phyloP scores from a whole-genome alignment of 37 sponge, comb jelly and placozoan genomes.

The Beroe forskalii region DNA sequence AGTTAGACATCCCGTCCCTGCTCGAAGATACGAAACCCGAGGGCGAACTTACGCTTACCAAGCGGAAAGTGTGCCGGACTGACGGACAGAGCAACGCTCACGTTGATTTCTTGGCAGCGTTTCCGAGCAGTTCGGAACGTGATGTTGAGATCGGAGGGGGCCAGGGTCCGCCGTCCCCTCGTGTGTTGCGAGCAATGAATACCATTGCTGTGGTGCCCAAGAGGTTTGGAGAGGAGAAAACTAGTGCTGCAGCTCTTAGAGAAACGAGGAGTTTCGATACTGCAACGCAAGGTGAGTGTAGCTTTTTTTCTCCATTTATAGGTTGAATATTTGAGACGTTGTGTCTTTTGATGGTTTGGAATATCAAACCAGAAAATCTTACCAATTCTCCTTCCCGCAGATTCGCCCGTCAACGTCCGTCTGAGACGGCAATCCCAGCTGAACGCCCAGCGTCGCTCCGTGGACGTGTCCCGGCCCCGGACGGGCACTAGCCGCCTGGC shows the following conservation, averaged over 20 bases:
- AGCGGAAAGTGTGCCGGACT: constrained; percentile 54
- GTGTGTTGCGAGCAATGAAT: constrained; percentile 21
- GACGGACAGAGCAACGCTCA: constrained; percentile 18
- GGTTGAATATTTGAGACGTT: too few relatives aligned
- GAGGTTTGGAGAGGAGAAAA: not conserved
- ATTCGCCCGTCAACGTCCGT: constrained; percentile 19
- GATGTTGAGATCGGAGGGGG: not conserved
- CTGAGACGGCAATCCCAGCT: constrained; percentile 25
- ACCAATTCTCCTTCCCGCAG: not conserved
- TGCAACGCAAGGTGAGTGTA: constrained; percentile 24
- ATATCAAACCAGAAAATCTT: too few relatives aligned
- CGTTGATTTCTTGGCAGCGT: constrained; percentile 19
- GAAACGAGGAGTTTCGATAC: constrained; percentile 60
- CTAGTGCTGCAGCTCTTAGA: not conserved
- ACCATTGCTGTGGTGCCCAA: constrained; percentile 39
- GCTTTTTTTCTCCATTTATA: too few relatives aligned
- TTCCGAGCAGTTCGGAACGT: constrained; percentile 1
- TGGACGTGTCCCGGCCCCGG: not conserved
- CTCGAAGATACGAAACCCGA: constrained; percentile 2
- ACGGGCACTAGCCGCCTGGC: not conserved
- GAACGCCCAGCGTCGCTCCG: constrained; percentile 21
- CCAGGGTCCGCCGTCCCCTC: not conserved
- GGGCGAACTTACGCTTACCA: not conserved
- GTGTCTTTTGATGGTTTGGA: too few relatives aligned
- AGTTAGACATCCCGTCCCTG: not conserved